Evolutionary conservation across 2,797 vertebrate genomes (phyloP).

Genomic region (Arctocebus calabarensis): DNA sequence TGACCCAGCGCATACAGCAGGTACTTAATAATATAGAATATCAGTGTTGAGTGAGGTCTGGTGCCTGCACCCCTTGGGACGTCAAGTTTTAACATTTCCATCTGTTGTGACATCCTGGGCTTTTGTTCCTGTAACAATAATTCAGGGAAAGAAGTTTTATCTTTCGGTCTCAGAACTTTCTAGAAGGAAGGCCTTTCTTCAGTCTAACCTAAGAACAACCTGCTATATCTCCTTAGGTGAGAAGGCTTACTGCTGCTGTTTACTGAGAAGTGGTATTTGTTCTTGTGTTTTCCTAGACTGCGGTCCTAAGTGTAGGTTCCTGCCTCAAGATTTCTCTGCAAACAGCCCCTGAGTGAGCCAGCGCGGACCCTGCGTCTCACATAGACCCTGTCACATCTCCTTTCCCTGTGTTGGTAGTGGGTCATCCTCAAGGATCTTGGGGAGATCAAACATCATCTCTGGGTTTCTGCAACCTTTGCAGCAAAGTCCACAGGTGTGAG

Average conservation of each 20-base stretch:
- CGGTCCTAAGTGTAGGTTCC: rapidly evolving
- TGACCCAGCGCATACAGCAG: neutral
- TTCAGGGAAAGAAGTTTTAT: neutral
- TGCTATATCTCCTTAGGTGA: neutral
- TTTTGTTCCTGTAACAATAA: neutral
- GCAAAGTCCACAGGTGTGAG: neutral
- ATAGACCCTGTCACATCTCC: rapidly evolving
- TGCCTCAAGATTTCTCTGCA: neutral
- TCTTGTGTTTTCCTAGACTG: neutral
- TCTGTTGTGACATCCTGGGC: conserved; percentile 26
- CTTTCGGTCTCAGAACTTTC: neutral
- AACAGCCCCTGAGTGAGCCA: neutral
- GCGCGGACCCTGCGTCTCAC: rapidly evolving
- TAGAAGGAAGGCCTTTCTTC: conserved; percentile 16
- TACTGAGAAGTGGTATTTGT: neutral
- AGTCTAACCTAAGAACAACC: neutral
- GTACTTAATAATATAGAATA: neutral
- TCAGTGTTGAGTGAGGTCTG: neutral
- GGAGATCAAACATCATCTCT: neutral
- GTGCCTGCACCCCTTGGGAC: neutral
- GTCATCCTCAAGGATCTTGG: neutral
- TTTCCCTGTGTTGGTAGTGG: neutral
- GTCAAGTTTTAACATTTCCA: neutral
- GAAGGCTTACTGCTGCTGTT: neutral
- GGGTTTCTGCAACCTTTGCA: neutral